A percentile compares a stretch with the other conserved stretches of the same genome.
Conservation (phyloP, 1,140 invertebrate species). For the Plectrocnemia conspersa region DNA sequence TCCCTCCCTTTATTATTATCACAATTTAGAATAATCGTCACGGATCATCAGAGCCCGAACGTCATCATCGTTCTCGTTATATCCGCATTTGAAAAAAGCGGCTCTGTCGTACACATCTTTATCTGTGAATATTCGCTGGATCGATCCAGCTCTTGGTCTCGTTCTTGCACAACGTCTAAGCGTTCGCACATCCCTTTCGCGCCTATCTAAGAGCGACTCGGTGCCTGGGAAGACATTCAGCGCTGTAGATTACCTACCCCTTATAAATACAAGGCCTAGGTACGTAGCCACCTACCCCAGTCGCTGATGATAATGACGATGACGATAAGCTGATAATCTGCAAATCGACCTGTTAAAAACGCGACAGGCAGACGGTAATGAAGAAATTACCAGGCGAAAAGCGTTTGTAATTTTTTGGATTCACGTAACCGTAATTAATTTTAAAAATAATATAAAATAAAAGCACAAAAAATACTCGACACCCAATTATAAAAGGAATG, state of each 20-base stretch:
- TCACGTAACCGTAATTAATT: too few species aligned
- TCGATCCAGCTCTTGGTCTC: constrained; percentile 13
- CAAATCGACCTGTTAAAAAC: too few species aligned
- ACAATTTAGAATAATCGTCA: too few species aligned
- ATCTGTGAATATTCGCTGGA: constrained; percentile 15
- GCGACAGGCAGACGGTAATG: too few species aligned
- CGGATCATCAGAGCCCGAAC: background rate
- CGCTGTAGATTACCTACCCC: constrained; percentile 9
- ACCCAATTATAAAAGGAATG: too few species aligned
- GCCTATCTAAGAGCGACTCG: constrained; percentile 2
- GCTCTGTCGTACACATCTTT: constrained; percentile 11
- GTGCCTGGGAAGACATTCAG: constrained; percentile 20
- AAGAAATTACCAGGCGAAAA: too few species aligned
- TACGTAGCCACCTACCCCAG: too few species aligned
- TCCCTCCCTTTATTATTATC: too few species aligned
- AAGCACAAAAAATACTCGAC: too few species aligned
- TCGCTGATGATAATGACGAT: constrained; percentile 4
- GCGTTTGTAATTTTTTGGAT: too few species aligned
- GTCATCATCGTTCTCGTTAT: background rate
- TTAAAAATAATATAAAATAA: too few species aligned
- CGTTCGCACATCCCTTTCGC: background rate
- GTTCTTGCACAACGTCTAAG: background rate
- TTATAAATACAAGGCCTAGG: constrained; percentile 14
- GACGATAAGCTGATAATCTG: too few species aligned
- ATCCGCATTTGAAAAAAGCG: background rate